A percentile compares a stretch with the other conserved stretches of the same genome.
Evolutionary conservation across 2,113 vertebrate species (phyloP).

Genomic region (Tor tambroides): DNA sequence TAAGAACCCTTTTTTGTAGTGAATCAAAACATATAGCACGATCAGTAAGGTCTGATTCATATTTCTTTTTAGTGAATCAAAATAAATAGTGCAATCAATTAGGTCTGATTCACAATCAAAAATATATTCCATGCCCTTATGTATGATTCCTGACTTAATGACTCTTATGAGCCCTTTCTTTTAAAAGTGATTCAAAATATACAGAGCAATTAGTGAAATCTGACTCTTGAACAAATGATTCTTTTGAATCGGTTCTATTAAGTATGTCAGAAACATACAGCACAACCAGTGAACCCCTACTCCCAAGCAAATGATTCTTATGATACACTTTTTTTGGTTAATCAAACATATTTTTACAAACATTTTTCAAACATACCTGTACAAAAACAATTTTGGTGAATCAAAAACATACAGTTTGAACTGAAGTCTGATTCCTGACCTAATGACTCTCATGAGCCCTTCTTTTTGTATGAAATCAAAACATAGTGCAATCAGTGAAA

Average conservation of each 20-base stretch:
- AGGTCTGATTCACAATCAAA: not conserved
- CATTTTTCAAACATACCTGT: no score
- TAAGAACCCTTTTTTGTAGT: no score
- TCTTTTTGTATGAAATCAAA: not conserved
- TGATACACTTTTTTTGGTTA: not conserved
- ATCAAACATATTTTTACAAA: no score
- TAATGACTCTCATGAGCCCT: not conserved
- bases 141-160: no score
- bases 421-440: not conserved
- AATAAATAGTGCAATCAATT: no score
- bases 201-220: not conserved
- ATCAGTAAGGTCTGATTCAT: no score
- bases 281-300: not conserved
- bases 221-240: not conserved
- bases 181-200: not conserved
- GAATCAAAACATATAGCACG: no score
- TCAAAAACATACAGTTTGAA: no score
- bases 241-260: not conserved
- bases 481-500: no score
- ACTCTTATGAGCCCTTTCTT: not conserved
- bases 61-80: no score
- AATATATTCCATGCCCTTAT: no score
- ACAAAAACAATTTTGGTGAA: no score
- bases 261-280: not conserved
- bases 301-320: not conserved